These are phyloP conservation scores for Spondyliosoma cantharus DNA, from an alignment of 2,797 vertebrate genomes.

Conservation along the genomic window DNA sequence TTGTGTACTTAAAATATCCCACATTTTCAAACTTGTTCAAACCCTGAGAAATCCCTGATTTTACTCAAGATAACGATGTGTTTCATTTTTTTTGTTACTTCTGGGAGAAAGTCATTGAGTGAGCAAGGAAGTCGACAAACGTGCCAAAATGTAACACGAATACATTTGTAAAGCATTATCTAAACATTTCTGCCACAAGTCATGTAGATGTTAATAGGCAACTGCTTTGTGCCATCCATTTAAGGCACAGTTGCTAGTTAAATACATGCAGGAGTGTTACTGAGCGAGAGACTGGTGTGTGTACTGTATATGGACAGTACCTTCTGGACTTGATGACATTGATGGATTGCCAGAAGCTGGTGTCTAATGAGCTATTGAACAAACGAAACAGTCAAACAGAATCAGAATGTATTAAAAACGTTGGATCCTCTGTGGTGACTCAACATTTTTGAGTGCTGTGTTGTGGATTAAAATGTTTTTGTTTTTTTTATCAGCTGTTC, in stretches of 20 bases:
- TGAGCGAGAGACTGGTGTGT: background rate
- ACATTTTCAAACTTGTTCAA: too few species aligned
- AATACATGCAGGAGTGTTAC: background rate
- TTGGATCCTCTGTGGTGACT: background rate
- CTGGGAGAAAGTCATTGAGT: too few species aligned
- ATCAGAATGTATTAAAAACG: background rate
- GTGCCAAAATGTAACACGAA: too few species aligned
- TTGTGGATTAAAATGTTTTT: background rate
- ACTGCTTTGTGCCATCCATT: background rate
- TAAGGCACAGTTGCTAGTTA: background rate
- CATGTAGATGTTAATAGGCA: too few species aligned
- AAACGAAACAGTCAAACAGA: background rate
- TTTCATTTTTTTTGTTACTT: too few species aligned
- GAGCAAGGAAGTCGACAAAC: too few species aligned
- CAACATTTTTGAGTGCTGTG: background rate
- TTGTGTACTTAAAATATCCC: too few species aligned
- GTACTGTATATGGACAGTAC: background rate
- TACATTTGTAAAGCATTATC: too few species aligned
- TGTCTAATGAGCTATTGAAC: background rate
- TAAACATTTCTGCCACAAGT: too few species aligned
- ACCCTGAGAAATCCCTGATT: too few species aligned
- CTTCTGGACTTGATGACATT: background rate
- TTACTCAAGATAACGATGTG: too few species aligned
- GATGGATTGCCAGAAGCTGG: background rate
- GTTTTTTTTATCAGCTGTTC: background rate